Conservation (phyloP, 1,140 invertebrate species). For the Mesaphorura yosii region DNA sequence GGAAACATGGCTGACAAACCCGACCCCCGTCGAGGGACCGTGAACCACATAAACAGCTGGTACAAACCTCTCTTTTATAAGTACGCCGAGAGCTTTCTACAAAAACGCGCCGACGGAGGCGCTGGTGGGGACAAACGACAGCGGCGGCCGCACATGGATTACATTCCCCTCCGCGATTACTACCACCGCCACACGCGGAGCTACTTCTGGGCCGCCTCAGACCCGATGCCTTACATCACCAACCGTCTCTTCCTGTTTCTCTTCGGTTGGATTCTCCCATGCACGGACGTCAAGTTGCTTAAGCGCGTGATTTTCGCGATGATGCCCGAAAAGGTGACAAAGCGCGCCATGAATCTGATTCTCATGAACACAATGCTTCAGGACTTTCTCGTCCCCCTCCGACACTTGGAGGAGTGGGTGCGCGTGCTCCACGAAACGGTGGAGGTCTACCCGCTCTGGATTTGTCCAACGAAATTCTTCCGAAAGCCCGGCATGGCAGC, state of each 20-base stretch:
- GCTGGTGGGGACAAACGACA: no score
- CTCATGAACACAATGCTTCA: no score
- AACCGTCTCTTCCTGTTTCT: not conserved
- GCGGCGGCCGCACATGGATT: slow-evolving; percentile 51
- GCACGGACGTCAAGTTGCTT: not conserved
- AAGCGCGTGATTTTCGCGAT: not conserved
- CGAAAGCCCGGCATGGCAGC: slow-evolving; percentile 53
- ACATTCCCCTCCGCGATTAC: slow-evolving; percentile 65
- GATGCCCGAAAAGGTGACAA: not conserved
- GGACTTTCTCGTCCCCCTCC: slow-evolving; percentile 1
- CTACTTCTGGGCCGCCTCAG: slow-evolving; percentile 52
- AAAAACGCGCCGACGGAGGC: not conserved
- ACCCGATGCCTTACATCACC: not conserved
- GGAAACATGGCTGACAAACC: not conserved
- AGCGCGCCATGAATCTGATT: not conserved
- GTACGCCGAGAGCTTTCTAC: not conserved
- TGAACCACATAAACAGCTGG: slow-evolving; percentile 3
- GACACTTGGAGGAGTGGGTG: not conserved
- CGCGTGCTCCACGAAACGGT: not conserved
- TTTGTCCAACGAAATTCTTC: slow-evolving; percentile 68
- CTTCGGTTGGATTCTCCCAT: slow-evolving; percentile 4
- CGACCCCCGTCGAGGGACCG: not conserved
- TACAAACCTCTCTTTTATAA: slow-evolving; percentile 6
- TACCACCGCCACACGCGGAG: slow-evolving; percentile 66
- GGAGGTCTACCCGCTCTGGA: slow-evolving; percentile 63